Base-by-base conservation (phyloP, 2,113 vertebrate genomes). In the Chaetodon auriga region DNA sequence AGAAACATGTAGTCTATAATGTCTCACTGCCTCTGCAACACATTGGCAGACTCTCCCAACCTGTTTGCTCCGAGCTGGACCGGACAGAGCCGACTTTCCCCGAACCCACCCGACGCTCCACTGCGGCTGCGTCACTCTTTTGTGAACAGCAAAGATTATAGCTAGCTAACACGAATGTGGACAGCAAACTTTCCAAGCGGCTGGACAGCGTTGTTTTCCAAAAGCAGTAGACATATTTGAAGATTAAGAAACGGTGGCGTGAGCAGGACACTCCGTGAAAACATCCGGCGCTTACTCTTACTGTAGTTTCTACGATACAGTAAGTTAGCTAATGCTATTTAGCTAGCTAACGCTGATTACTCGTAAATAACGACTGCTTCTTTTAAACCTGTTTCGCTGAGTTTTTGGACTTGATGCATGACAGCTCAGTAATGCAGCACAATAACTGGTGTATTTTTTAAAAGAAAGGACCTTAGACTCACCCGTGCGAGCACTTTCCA, bases 81-180 rank as follows among this genome's bases (percentile, higher is more conserved):
- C 94, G 94, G 62, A 76, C 5, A 18, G 57, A 61, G 25, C 70
- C 94, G 95, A 94, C 1, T 23, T 8, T 14, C 10, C 7, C 87
- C 93, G 93, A 94, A 88, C 36, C 48, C 1, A 10, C 63, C 7
- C 30, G 16, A 57, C 43, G 1, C 25, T 65, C 36, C 60, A 93
- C 88, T 94, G 91, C 93, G 94, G 84, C 92, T 94, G 94, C 94
- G 93, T 93, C 88, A 91, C 81, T 82, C 68, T 72, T 82, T 80
- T 19, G 83, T 69, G 87, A 90, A 83, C 87, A 83, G 88, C 78
- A 90, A 91, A 91, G 88, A 93, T 90, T 90, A 84, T 69, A 71
- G 69, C 81, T 76, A 81, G 82, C 92, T 88, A 88, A 82, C 23
- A 11, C 61, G 46, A 86, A 90, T 76, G 84, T 65, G 53, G 71